A percentile compares a stretch with the other conserved stretches of the same genome.
Conservation (phyloP, 2,113 vertebrate species). For the Oostethus manadensis region DNA sequence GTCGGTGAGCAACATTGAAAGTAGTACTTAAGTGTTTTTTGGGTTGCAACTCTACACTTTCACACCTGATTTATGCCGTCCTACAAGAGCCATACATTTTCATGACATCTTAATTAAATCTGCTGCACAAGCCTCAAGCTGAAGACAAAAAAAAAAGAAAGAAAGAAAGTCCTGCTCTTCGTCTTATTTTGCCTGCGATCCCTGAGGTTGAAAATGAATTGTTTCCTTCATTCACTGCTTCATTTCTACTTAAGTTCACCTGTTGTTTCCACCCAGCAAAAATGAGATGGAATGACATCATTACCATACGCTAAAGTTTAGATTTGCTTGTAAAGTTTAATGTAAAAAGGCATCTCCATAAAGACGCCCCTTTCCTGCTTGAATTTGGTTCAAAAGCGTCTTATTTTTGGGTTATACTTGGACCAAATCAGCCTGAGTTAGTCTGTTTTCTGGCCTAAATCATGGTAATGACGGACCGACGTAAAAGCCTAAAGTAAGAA, state of each 20-base stretch:
- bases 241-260: background rate
- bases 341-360: too few relatives aligned
- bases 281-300: too few relatives aligned
- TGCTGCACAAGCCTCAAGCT: background rate
- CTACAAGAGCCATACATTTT: conserved; percentile 24
- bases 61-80: conserved; percentile 16
- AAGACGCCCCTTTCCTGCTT: too few relatives aligned
- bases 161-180: conserved; percentile 1
- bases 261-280: background rate
- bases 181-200: conserved; percentile 15
- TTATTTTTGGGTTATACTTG: too few relatives aligned
- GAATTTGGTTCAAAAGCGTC: too few relatives aligned
- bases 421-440: too few relatives aligned
- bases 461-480: too few relatives aligned
- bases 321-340: too few relatives aligned
- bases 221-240: conserved; percentile 9
- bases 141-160: background rate
- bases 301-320: too few relatives aligned
- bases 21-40: conserved; percentile 4
- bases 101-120: conserved; percentile 37
- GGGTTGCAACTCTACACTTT: conserved; percentile 17
- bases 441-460: too few relatives aligned
- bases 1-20: conserved; percentile 3
- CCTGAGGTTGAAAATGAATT: conserved; percentile 21
- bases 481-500: too few relatives aligned